Evolutionary conservation across 1,140 invertebrate genomes (phyloP).

Genomic region (Euwallacea similis): DNA sequence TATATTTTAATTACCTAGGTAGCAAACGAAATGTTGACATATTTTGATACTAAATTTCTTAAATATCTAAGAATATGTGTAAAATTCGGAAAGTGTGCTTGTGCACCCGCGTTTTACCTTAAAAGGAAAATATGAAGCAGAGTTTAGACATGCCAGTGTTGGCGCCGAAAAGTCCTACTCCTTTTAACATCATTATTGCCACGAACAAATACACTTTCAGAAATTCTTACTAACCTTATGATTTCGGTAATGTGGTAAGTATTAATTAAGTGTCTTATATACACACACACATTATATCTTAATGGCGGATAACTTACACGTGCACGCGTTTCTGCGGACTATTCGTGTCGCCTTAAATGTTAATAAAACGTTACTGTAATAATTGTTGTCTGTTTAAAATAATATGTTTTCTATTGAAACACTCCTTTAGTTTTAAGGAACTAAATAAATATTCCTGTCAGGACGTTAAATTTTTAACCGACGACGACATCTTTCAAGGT

Average conservation of each 20-base stretch:
- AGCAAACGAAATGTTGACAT: conserved; percentile 50
- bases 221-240: conserved; percentile 5
- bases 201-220: conserved; percentile 7
- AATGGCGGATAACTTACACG: conserved; percentile 10
- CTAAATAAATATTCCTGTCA: conserved; percentile 9
- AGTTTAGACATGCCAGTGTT: neutral
- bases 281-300: conserved; percentile 14
- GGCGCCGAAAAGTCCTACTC: neutral
- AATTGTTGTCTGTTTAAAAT: conserved; percentile 36
- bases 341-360: conserved; percentile 30
- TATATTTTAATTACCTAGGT: conserved; percentile 52
- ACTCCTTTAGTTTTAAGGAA: conserved; percentile 13
- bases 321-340: conserved; percentile 20
- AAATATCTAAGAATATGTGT: conserved; percentile 36
- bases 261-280: conserved; percentile 35
- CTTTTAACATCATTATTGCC: neutral
- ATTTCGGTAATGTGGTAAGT: conserved; percentile 21
- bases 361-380: conserved; percentile 34
- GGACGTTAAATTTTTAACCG: conserved; percentile 20
- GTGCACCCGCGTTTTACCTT: neutral
- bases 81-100: neutral
- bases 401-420: conserved; percentile 30
- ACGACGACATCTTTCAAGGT: neutral
- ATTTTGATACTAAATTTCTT: conserved; percentile 51
- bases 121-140: neutral